phyloP scores from a whole-genome alignment of 2,113 vertebrate genomes.

The Entomyzon cyanotis region DNA sequence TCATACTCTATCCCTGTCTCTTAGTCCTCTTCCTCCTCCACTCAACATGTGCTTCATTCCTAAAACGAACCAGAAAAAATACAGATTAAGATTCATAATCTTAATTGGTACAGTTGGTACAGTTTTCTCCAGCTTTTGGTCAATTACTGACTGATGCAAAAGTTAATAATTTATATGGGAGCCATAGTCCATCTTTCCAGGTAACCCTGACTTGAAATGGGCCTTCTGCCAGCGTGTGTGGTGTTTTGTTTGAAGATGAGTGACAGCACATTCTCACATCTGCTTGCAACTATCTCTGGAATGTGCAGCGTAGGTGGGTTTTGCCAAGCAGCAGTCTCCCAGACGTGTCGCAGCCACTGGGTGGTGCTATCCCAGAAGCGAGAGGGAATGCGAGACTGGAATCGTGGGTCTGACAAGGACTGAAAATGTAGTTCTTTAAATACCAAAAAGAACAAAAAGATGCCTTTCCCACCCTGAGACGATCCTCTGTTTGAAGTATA shows the following conservation, averaged over 20 bases:
- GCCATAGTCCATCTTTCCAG: constrained; percentile 6
- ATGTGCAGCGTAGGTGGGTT: not conserved
- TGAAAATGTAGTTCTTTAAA: constrained; percentile 25
- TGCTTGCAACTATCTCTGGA: constrained; percentile 42
- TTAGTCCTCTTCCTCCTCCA: not conserved
- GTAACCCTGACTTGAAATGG: not conserved
- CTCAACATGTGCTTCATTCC: not conserved
- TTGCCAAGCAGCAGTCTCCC: not conserved
- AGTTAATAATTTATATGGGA: constrained; percentile 11
- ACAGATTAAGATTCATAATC: not conserved
- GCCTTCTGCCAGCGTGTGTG: not conserved
- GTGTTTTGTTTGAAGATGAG: constrained; percentile 29
- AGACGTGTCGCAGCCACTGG: constrained; percentile 18
- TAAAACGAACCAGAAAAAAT: not conserved
- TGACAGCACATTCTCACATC: constrained; percentile 37
- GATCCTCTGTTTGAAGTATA: constrained; percentile 42
- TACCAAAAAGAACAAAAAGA: constrained; percentile 25
- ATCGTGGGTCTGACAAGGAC: not conserved
- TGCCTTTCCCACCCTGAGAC: constrained; percentile 15
- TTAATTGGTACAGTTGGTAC: too few relatives aligned
- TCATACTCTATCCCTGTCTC: not conserved
- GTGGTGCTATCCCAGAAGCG: constrained; percentile 63
- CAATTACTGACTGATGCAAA: not conserved
- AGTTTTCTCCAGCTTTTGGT: not conserved
- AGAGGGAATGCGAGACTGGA: not conserved